phyloP scores from a whole-genome alignment of 2,888 invertebrate genomes.

The Sarcophaga caerulescens region DNA sequence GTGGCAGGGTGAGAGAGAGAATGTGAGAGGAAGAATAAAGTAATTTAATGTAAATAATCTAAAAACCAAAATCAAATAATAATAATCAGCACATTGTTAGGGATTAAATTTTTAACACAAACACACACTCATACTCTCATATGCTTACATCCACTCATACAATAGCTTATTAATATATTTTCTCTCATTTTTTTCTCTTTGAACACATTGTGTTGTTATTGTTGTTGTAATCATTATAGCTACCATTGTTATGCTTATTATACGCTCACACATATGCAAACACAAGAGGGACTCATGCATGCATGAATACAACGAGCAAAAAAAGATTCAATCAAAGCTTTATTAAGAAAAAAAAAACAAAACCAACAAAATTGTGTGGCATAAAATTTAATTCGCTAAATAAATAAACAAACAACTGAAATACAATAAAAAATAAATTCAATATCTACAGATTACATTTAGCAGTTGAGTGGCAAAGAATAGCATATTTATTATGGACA shows the following conservation, averaged over 20 bases:
- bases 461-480: too few species aligned
- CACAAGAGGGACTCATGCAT: too few species aligned
- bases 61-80: slow-evolving; percentile 55
- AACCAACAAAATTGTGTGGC: slow-evolving; percentile 2
- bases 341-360: neutral
- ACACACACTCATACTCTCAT: neutral
- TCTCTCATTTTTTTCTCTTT: neutral
- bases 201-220: too few species aligned
- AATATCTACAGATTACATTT: too few species aligned
- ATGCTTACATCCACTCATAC: neutral
- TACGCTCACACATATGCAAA: too few species aligned
- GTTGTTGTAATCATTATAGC: too few species aligned
- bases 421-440: slow-evolving; percentile 33
- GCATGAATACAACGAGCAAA: too few species aligned
- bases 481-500: too few species aligned
- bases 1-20: too few species aligned
- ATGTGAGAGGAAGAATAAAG: neutral
- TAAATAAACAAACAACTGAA: slow-evolving; percentile 33
- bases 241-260: too few species aligned
- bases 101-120: slow-evolving; percentile 3
- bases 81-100: slow-evolving; percentile 45
- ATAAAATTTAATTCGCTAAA: slow-evolving; percentile 37
- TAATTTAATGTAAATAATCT: slow-evolving; percentile 49
- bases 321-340: too few species aligned
- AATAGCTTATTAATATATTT: neutral